phyloP scores from a whole-genome alignment of 2,888 invertebrate genomes.

The Orthosia gracilis region DNA sequence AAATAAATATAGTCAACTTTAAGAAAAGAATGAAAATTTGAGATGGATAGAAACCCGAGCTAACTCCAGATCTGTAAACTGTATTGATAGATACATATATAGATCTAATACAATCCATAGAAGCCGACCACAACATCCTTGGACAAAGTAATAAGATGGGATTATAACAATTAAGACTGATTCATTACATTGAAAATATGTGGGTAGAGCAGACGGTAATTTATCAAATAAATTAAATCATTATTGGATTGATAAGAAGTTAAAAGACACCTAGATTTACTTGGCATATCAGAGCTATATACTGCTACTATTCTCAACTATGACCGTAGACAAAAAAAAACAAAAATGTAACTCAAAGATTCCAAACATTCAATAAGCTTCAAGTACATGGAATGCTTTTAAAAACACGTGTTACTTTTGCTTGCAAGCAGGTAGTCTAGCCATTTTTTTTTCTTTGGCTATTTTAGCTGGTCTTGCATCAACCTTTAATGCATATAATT shows the following conservation, averaged over 20 bases:
- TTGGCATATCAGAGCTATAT: neutral
- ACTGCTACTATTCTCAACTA: neutral
- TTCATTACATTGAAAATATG: neutral
- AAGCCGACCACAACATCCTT: neutral
- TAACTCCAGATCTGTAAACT: no score
- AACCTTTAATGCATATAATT: neutral
- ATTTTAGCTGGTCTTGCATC: constrained; percentile 7
- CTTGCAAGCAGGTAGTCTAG: no score
- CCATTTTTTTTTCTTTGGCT: neutral
- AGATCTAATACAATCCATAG: no score
- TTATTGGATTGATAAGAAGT: neutral
- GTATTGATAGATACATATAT: no score
- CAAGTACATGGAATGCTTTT: neutral
- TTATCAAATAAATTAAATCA: no score
- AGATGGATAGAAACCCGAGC: no score
- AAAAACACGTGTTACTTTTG: constrained; percentile 15
- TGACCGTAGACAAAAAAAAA: neutral
- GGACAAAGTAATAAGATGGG: neutral
- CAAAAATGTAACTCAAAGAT: no score
- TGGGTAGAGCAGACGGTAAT: neutral
- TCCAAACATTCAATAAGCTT: neutral
- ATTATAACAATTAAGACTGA: neutral
- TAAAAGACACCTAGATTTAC: neutral
- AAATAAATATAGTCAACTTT: no score
- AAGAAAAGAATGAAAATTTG: no score